phyloP scores from a whole-genome alignment of 2,113 vertebrate species.

The Tringa solitaria region DNA sequence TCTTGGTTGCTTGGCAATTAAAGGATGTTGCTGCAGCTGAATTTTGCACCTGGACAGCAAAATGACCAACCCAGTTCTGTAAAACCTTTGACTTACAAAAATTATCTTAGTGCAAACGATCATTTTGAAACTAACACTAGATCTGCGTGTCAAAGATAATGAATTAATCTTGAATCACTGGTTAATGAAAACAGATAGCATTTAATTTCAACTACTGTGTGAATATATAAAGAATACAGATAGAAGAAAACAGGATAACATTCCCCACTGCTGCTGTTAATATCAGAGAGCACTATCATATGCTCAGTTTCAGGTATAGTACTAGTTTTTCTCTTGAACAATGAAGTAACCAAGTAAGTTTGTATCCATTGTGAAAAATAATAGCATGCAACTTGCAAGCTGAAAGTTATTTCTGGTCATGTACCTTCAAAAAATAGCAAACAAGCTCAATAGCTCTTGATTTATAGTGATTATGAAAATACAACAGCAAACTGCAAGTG shows the following conservation, averaged over 20 bases:
- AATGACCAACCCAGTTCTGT: neutral
- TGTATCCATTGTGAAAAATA: neutral
- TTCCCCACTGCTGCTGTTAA: neutral
- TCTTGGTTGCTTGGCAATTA: constrained; percentile 63
- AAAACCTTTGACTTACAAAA: constrained; percentile 19
- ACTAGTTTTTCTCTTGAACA: neutral
- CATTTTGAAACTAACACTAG: neutral
- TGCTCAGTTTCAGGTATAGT: neutral
- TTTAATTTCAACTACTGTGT: neutral
- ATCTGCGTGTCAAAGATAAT: neutral
- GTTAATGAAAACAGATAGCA: neutral
- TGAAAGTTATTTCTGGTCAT: neutral
- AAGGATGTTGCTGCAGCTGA: constrained; percentile 44
- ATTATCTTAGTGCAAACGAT: neutral
- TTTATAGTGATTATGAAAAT: neutral
- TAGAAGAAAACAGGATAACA: neutral
- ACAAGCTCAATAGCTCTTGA: neutral
- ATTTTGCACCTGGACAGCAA: constrained; percentile 47
- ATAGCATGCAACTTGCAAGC: neutral
- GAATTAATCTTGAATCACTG: neutral
- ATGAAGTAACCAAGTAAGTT: neutral
- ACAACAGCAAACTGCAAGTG: neutral
- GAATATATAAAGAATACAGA: neutral
- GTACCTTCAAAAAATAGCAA: neutral
- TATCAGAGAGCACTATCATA: neutral